Evolutionary conservation across 2,113 vertebrate species (phyloP).

Genomic region (Upupa epops): DNA sequence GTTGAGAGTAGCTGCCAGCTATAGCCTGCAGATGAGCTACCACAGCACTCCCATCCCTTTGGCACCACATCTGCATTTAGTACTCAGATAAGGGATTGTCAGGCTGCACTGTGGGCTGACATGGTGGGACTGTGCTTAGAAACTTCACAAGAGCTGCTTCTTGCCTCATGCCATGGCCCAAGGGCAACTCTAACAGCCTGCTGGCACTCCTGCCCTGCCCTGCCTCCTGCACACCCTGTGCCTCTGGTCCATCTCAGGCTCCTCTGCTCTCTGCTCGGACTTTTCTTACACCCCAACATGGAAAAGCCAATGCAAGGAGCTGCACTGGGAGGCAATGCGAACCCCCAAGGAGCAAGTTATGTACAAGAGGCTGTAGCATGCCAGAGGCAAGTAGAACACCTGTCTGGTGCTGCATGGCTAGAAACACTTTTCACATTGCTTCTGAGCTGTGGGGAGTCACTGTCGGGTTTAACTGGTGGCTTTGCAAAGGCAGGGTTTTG

Average conservation of each 20-base stretch:
- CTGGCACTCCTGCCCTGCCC: neutral
- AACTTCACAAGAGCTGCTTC: neutral
- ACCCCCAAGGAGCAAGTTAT: neutral
- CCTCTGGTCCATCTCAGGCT: neutral
- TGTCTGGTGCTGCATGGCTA: neutral
- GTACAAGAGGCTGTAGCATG: neutral
- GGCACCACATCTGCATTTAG: neutral
- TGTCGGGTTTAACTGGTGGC: neutral
- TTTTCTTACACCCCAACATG: neutral
- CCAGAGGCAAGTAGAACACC: neutral
- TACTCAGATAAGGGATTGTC: neutral
- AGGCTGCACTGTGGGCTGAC: neutral
- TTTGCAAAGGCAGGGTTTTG: neutral
- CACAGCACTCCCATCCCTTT: neutral
- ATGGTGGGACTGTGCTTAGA: neutral
- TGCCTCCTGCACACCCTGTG: neutral
- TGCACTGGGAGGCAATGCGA: neutral
- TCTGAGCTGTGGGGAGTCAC: neutral
- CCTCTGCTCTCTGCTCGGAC: neutral
- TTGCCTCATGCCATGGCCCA: neutral
- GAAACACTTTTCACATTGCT: neutral
- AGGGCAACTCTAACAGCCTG: neutral
- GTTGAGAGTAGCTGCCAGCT: neutral
- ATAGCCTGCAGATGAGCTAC: neutral
- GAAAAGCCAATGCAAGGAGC: neutral